Conservation (phyloP, 2,888 invertebrate genomes). For the Capitulum mitella region DNA sequence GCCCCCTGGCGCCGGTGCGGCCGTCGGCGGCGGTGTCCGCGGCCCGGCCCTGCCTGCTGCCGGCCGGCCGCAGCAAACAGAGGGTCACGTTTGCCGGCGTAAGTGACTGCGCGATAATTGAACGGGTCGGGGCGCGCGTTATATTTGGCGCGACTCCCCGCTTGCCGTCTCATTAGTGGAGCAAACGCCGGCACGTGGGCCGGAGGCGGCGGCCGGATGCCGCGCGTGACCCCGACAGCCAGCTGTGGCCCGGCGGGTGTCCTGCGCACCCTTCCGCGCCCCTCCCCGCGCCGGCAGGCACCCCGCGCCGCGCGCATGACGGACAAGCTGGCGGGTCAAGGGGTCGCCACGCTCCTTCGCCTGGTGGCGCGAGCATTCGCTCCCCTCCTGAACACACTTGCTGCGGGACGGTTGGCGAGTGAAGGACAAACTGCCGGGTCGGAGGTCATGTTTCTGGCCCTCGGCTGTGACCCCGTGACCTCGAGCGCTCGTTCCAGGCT, state of each 20-base stretch:
- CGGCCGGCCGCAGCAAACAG: background rate
- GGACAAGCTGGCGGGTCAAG: background rate
- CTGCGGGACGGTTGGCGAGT: too few relatives aligned
- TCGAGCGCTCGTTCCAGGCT: background rate
- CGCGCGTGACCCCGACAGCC: background rate
- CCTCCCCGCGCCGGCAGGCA: background rate
- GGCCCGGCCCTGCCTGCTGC: background rate
- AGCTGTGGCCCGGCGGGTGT: background rate
- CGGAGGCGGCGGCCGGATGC: background rate
- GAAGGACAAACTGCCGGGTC: background rate
- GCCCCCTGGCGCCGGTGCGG: background rate
- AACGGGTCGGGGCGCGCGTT: background rate
- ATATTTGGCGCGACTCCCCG: background rate
- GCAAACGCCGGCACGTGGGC: background rate
- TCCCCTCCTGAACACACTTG: too few relatives aligned
- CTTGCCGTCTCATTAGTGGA: constrained; percentile 3
- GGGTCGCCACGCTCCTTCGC: background rate
- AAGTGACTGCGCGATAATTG: constrained; percentile 20
- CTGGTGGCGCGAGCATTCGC: background rate
- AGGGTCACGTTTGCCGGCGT: background rate
- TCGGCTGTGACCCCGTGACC: background rate
- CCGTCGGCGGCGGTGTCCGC: background rate
- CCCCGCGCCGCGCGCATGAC: background rate
- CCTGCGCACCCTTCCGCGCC: background rate
- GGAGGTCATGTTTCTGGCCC: too few relatives aligned